These are phyloP conservation scores for Morone chrysops DNA, from an alignment of 2,113 vertebrate species.

Conservation along the genomic window DNA sequence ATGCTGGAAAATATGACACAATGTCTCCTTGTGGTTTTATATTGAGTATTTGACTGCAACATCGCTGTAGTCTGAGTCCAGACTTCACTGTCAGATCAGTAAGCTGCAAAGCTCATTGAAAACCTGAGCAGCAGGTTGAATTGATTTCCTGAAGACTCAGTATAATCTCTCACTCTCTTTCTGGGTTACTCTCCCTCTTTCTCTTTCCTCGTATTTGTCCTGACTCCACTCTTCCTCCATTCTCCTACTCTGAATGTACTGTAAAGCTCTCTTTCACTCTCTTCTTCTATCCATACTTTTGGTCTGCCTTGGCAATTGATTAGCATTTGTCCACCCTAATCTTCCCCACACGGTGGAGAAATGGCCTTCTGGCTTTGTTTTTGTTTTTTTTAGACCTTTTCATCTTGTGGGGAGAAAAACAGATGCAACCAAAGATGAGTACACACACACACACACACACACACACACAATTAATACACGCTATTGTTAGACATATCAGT, in stretches of 20 bases:
- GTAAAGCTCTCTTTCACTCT: slow-evolving; percentile 19
- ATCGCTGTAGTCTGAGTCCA: neutral
- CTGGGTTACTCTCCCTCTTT: neutral
- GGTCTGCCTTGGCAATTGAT: slow-evolving; percentile 54
- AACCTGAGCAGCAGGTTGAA: slow-evolving; percentile 41
- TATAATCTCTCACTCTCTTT: slow-evolving; percentile 28
- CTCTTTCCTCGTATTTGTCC: neutral
- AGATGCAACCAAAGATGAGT: slow-evolving; percentile 1
- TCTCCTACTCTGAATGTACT: slow-evolving; percentile 14
- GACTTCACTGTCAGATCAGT: slow-evolving; percentile 19
- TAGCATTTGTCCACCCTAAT: slow-evolving; percentile 59
- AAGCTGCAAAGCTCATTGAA: slow-evolving; percentile 42
- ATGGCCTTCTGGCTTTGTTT: neutral
- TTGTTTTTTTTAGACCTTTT: slow-evolving; percentile 12
- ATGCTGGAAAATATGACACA: slow-evolving; percentile 1
- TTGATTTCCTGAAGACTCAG: slow-evolving; percentile 38
- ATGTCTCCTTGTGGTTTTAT: neutral
- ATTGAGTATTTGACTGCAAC: neutral
- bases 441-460: slow-evolving; percentile 15
- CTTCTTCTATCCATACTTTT: slow-evolving; percentile 45
- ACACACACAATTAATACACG: neutral
- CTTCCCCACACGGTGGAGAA: slow-evolving; percentile 29
- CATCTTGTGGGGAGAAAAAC: slow-evolving; percentile 29
- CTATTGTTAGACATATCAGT: neutral
- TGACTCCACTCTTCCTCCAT: neutral